These are phyloP conservation scores for Salmo trutta DNA, from an alignment of 2,797 vertebrate species.

Conservation along the genomic window DNA sequence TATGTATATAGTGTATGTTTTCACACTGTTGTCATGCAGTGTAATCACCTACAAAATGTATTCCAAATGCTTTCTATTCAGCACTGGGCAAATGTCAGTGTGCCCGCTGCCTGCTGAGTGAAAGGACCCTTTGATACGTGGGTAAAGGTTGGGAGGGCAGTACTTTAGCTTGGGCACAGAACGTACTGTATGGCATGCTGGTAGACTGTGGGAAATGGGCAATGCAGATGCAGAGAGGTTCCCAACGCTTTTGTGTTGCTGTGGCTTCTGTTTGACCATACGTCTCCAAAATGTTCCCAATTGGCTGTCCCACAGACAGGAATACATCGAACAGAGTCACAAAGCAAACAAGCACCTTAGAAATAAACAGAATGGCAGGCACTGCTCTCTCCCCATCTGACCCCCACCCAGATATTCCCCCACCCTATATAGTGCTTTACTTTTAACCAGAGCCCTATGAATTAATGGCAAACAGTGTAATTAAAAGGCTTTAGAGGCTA, in stretches of 20 bases:
- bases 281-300: constrained; percentile 66
- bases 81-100: constrained; percentile 73
- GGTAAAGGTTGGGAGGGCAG: constrained; percentile 70
- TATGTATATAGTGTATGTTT: background rate
- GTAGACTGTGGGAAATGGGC: constrained; percentile 71
- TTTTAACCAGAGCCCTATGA: background rate
- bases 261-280: constrained; percentile 74
- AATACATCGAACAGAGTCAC: constrained; percentile 57
- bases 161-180: constrained; percentile 64
- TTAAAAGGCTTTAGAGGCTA: constrained; percentile 41
- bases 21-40: constrained; percentile 12
- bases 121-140: constrained; percentile 67
- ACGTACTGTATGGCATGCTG: constrained; percentile 64
- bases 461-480: constrained; percentile 61
- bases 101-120: constrained; percentile 66
- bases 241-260: constrained; percentile 69
- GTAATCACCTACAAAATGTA: constrained; percentile 56
- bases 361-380: constrained; percentile 40
- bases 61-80: constrained; percentile 64
- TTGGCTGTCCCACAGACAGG: constrained; percentile 44
- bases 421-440: background rate
- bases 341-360: constrained; percentile 63
- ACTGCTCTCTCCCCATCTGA: background rate
- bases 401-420: background rate
- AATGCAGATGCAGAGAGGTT: constrained; percentile 51